These are phyloP conservation scores for Chanos chanos DNA, from an alignment of 2,797 vertebrate genomes.

Conservation along the genomic window DNA sequence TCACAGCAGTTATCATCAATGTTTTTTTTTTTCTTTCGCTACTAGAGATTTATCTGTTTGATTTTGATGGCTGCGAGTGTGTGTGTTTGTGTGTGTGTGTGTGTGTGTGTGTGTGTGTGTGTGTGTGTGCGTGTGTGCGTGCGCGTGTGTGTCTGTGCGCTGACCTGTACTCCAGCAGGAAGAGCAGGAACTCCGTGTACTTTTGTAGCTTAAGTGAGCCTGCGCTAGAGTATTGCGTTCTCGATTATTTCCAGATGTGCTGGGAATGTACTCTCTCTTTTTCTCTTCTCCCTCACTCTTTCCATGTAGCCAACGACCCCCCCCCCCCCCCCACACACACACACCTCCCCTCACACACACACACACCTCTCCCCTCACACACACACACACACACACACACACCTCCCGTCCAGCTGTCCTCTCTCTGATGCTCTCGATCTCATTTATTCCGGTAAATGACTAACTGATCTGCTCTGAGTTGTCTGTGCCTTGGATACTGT, in stretches of 20 bases:
- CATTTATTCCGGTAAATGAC: conserved; percentile 1
- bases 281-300: conserved; percentile 41
- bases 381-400: neutral
- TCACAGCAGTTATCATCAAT: neutral
- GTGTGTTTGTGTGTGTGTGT: conserved; percentile 12
- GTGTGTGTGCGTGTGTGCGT: neutral
- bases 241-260: conserved; percentile 73
- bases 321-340: conserved; percentile 3
- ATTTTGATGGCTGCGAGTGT: conserved; percentile 11
- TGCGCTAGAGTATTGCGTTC: conserved; percentile 50
- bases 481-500: neutral
- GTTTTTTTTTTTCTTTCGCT: neutral
- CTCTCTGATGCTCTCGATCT: neutral
- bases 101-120: conserved; percentile 14
- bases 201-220: conserved; percentile 60
- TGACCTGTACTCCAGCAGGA: conserved; percentile 9
- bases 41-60: conserved; percentile 3
- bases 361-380: conserved; percentile 1
- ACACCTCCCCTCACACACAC: conserved; percentile 4
- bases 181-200: conserved; percentile 67
- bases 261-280: conserved; percentile 38
- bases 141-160: conserved; percentile 21
- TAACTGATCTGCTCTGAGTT: neutral
- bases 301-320: conserved; percentile 36
- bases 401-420: conserved; percentile 3